Evolutionary conservation across 2,888 invertebrate genomes (phyloP).

Genomic region (Agrotis puta): DNA sequence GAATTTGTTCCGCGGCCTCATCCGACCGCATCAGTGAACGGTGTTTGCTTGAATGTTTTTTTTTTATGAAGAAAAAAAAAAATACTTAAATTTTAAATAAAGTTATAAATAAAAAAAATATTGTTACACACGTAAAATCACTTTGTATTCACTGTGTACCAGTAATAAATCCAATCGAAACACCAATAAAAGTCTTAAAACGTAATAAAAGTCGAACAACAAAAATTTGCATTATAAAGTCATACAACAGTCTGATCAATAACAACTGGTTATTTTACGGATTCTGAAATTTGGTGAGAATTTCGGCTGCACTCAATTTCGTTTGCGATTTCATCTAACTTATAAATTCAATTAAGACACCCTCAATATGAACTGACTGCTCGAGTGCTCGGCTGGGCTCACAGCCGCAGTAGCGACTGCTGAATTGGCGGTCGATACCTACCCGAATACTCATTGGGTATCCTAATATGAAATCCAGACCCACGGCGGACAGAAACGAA

Average conservation of each 20-base stretch:
- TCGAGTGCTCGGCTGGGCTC: no score
- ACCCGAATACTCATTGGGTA: no score
- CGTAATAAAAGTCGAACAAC: constrained; percentile 34
- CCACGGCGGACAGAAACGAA: no score
- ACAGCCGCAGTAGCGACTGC: no score
- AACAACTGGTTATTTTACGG: constrained; percentile 28
- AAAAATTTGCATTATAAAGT: constrained; percentile 39
- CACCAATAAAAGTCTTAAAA: constrained; percentile 44
- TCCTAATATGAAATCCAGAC: no score
- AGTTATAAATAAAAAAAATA: no score
- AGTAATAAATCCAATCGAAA: constrained; percentile 48
- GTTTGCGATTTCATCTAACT: not conserved
- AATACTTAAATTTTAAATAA: not conserved
- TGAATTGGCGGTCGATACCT: no score
- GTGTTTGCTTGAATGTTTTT: no score
- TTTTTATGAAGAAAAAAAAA: no score
- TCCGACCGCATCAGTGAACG: no score
- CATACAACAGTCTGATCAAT: not conserved
- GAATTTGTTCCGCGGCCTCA: no score
- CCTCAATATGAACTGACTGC: not conserved
- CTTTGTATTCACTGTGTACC: constrained; percentile 9
- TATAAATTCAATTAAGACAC: constrained; percentile 8
- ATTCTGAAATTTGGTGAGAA: not conserved
- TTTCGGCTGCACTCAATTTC: constrained; percentile 8
- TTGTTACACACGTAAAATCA: not conserved